Conservation (phyloP, 2,888 invertebrate species). For the Epirrita christyi region DNA sequence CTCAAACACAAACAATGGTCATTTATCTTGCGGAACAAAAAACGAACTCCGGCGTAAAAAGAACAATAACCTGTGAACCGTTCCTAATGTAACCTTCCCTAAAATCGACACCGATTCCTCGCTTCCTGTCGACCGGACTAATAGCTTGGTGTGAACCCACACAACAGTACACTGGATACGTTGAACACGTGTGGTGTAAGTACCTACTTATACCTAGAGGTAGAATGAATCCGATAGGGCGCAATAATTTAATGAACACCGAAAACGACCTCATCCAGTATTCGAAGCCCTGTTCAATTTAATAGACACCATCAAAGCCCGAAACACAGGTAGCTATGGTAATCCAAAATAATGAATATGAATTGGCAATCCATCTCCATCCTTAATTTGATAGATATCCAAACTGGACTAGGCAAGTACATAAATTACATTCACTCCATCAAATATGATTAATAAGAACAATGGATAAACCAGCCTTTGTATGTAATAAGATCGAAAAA, state of each 20-base stretch:
- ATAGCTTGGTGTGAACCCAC: conserved; percentile 51
- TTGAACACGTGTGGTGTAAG: conserved; percentile 24
- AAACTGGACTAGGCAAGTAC: conserved; percentile 2
- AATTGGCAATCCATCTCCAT: conserved; percentile 50
- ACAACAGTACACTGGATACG: conserved; percentile 26
- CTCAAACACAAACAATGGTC: conserved; percentile 61
- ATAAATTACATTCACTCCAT: conserved; percentile 31
- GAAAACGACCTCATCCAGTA: conserved; percentile 32
- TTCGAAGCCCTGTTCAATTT: conserved; percentile 25
- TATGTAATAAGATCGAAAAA: neutral
- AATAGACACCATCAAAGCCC: conserved; percentile 45
- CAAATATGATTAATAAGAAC: conserved; percentile 44
- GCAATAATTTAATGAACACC: conserved; percentile 34
- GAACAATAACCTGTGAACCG: conserved; percentile 80
- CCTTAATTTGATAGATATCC: conserved; percentile 47
- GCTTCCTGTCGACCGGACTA: conserved; percentile 72
- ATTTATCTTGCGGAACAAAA: conserved; percentile 71
- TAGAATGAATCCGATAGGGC: conserved; percentile 2
- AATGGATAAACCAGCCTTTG: conserved; percentile 25
- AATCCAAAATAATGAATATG: conserved; percentile 61
- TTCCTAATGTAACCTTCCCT: conserved; percentile 76
- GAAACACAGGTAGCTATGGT: conserved; percentile 41
- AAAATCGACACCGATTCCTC: conserved; percentile 80
- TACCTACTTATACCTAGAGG: neutral
- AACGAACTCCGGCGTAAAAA: conserved; percentile 67